Evolutionary conservation across 2,888 invertebrate genomes (phyloP).

Genomic region (Eupithecia subumbrata): DNA sequence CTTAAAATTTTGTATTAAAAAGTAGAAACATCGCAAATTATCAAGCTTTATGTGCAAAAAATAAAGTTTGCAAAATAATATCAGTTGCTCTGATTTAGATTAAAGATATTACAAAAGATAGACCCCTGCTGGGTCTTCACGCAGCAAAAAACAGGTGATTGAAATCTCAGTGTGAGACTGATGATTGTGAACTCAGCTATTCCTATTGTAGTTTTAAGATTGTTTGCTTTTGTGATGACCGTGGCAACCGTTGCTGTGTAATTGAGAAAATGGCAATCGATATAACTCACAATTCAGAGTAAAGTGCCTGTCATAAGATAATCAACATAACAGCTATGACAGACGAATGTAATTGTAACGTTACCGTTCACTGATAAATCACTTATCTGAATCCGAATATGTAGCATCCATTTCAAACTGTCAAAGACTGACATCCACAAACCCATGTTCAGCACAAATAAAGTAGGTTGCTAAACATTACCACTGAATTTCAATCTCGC

Average conservation of each 20-base stretch:
- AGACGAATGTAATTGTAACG: neutral
- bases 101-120: slow-evolving; percentile 19
- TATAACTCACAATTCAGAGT: neutral
- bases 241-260: neutral
- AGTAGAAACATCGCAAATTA: neutral
- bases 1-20: neutral
- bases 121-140: slow-evolving; percentile 23
- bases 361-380: neutral
- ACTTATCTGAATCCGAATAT: slow-evolving; percentile 2
- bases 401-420: slow-evolving; percentile 19
- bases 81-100: slow-evolving; percentile 15
- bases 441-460: slow-evolving; percentile 37
- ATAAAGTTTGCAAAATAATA: neutral
- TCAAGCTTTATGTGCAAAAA: neutral
- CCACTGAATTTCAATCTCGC: slow-evolving; percentile 44
- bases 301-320: neutral
- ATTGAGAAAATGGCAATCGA: neutral
- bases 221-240: slow-evolving; percentile 20
- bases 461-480: slow-evolving; percentile 32
- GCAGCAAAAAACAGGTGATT: slow-evolving; percentile 26
- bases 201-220: slow-evolving; percentile 19
- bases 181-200: slow-evolving; percentile 27
- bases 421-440: slow-evolving; percentile 28
- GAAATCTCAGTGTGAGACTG: slow-evolving; percentile 29
- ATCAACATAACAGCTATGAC: neutral